Evolutionary conservation across 2,888 invertebrate species (phyloP).

Genomic region (Leptopilina myrica): DNA sequence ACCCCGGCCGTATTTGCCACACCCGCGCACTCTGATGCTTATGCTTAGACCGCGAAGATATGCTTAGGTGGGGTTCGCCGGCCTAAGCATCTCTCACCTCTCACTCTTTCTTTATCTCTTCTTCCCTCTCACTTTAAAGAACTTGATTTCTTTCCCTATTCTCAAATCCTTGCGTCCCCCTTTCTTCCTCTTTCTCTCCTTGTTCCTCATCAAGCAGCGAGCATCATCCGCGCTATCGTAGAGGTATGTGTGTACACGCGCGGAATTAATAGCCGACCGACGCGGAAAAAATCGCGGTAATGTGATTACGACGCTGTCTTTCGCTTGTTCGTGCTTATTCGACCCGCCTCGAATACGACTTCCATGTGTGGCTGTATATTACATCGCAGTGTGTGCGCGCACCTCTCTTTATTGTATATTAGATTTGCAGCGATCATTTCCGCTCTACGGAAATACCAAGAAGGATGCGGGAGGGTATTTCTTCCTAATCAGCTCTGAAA

Average conservation of each 20-base stretch:
- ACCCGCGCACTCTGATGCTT: slow-evolving; percentile 73
- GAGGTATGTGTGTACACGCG: slow-evolving; percentile 65
- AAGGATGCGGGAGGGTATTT: neutral
- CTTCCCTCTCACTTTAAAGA: neutral
- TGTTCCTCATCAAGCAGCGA: slow-evolving; percentile 47
- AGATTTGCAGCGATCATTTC: slow-evolving; percentile 46
- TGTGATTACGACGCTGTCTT: slow-evolving; percentile 74
- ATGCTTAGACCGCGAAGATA: slow-evolving; percentile 65
- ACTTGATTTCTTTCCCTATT: slow-evolving; percentile 30
- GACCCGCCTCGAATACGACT: slow-evolving; percentile 60
- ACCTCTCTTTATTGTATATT: slow-evolving; percentile 2
- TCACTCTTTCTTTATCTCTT: slow-evolving; percentile 38
- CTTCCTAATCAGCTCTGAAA: slow-evolving; percentile 1
- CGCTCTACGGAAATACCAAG: slow-evolving; percentile 40
- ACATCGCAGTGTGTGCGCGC: slow-evolving; percentile 11
- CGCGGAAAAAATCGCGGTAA: slow-evolving; percentile 71
- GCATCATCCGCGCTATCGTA: slow-evolving; percentile 44
- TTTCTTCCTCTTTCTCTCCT: slow-evolving; percentile 22
- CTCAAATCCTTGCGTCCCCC: slow-evolving; percentile 38
- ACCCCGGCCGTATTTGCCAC: slow-evolving; percentile 77
- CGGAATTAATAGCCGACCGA: slow-evolving; percentile 74
- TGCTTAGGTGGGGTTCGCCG: slow-evolving; percentile 70
- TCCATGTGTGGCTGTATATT: slow-evolving; percentile 51
- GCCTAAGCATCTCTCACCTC: slow-evolving; percentile 43
- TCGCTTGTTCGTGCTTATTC: slow-evolving; percentile 69